A percentile compares a stretch with the other conserved stretches of the same genome.
Evolutionary conservation across 2,888 invertebrate genomes (phyloP).

Genomic region (Ophonus ardosiacus): DNA sequence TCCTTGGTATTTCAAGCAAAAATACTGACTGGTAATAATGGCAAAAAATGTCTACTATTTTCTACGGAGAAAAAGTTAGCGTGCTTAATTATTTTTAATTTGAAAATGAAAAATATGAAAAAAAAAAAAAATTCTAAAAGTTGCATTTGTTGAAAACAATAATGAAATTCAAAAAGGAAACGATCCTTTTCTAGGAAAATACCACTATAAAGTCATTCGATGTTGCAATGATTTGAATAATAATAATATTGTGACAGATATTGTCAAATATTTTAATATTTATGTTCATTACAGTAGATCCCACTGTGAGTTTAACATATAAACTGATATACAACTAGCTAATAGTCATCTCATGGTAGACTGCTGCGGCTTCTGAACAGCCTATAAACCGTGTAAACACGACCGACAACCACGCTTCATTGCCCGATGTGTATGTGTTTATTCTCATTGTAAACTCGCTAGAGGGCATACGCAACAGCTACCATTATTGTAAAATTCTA

Average conservation of each 20-base stretch:
- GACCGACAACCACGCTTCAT: slow-evolving; percentile 38
- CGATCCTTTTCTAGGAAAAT: too few relatives aligned
- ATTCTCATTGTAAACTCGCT: background rate
- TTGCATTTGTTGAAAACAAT: too few relatives aligned
- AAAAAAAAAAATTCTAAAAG: too few relatives aligned
- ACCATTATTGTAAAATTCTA: too few relatives aligned
- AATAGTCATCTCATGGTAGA: slow-evolving; percentile 14
- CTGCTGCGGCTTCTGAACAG: slow-evolving; percentile 33
- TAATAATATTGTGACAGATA: slow-evolving; percentile 59
- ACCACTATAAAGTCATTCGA: background rate
- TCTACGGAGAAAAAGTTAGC: too few relatives aligned
- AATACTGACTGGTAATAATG: too few relatives aligned
- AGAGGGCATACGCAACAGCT: too few relatives aligned
- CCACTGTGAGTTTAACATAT: slow-evolving; percentile 53
- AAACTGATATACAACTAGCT: slow-evolving; percentile 28
- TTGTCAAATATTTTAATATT: slow-evolving; percentile 57
- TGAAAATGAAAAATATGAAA: too few relatives aligned
- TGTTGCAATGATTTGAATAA: slow-evolving; percentile 54
- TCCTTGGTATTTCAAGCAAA: too few relatives aligned
- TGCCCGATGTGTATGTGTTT: background rate
- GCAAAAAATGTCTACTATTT: too few relatives aligned
- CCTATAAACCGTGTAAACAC: slow-evolving; percentile 36
- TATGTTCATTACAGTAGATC: slow-evolving; percentile 46
- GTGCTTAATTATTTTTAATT: too few relatives aligned
- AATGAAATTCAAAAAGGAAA: too few relatives aligned